phyloP scores from a whole-genome alignment of 2,888 invertebrate species.

The Thumatha senex region DNA sequence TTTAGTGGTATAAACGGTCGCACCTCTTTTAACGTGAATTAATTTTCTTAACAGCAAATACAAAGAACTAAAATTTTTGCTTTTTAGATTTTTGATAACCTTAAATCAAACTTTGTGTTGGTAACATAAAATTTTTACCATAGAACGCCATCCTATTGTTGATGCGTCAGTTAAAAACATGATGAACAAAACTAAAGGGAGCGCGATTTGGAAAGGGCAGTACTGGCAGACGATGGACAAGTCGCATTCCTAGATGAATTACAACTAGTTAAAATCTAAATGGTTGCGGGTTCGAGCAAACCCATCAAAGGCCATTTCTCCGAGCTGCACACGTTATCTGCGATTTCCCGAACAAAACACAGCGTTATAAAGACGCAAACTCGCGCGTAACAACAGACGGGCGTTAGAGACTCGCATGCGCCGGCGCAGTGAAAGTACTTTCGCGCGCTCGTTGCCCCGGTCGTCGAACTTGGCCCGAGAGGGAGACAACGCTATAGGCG shows the following conservation, averaged over 20 bases:
- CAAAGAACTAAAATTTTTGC: too few relatives aligned
- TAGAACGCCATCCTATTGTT: neutral
- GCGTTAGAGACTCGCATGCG: conserved; percentile 69
- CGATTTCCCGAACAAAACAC: conserved; percentile 47
- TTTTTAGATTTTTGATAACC: too few relatives aligned
- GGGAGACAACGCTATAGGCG: conserved; percentile 44
- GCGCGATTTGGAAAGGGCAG: conserved; percentile 21
- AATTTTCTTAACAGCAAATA: too few relatives aligned
- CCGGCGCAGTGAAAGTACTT: conserved; percentile 81
- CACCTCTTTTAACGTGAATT: too few relatives aligned
- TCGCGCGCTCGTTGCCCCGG: conserved; percentile 80
- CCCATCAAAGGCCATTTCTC: conserved; percentile 59
- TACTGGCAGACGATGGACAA: conserved; percentile 40
- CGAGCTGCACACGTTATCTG: conserved; percentile 49
- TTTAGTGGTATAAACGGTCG: too few relatives aligned
- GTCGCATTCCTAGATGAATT: conserved; percentile 71
- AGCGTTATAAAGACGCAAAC: conserved; percentile 60
- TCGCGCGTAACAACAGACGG: conserved; percentile 54
- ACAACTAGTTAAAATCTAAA: conserved; percentile 58
- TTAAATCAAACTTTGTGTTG: too few relatives aligned
- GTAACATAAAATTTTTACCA: too few relatives aligned
- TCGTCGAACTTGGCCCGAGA: conserved; percentile 69
- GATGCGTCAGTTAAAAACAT: neutral
- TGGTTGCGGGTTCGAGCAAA: conserved; percentile 45
- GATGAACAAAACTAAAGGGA: conserved; percentile 29